phyloP scores from a whole-genome alignment of 2,113 vertebrate species.

The Nothoprocta perdicaria region DNA sequence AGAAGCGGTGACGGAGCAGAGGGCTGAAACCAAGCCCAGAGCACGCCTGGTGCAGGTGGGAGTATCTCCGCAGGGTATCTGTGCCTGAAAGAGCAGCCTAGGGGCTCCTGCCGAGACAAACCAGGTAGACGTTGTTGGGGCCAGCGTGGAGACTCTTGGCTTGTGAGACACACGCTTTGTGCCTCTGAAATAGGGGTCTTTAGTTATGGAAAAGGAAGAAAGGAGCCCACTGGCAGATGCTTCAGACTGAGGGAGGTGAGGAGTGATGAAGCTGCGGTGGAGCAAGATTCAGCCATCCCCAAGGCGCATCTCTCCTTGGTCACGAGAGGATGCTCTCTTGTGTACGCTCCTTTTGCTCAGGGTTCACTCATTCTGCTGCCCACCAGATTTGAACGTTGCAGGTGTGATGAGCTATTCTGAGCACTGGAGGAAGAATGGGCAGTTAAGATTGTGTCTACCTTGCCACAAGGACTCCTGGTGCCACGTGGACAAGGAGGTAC shows the following conservation, averaged over 20 bases:
- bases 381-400: background rate
- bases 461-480: too few relatives aligned
- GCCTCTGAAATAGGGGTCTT: background rate
- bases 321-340: too few relatives aligned
- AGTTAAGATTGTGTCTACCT: background rate
- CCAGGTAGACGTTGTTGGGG: background rate
- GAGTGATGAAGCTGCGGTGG: background rate
- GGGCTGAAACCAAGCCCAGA: accelerated
- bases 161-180: background rate
- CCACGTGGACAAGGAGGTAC: background rate
- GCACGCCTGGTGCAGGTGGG: too few relatives aligned
- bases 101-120: too few relatives aligned
- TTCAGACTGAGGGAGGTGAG: background rate
- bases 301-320: background rate
- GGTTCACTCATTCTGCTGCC: background rate
- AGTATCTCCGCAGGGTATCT: background rate
- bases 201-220: background rate
- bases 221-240: accelerated
- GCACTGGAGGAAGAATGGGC: background rate
- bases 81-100: too few relatives aligned
- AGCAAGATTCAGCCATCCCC: background rate
- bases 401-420: background rate
- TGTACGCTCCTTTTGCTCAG: too few relatives aligned
- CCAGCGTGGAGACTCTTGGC: background rate
- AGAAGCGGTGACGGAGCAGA: accelerated